Base-by-base conservation (phyloP, 2,888 invertebrate genomes). In the Scrobipalpa costella region DNA sequence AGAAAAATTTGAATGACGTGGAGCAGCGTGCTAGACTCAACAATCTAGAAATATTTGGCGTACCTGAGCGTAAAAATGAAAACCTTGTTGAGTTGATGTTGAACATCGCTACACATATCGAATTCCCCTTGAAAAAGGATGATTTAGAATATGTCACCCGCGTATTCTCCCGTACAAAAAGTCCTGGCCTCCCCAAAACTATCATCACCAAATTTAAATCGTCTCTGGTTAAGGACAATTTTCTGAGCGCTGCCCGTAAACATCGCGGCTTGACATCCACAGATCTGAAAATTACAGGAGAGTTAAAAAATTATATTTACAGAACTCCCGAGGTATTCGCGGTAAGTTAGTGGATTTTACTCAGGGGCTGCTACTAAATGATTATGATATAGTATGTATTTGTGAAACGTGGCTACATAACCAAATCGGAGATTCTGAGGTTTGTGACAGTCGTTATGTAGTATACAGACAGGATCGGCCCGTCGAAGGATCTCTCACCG, bases 41-140 rank as follows among this genome's bases (percentile, higher is more conserved):
- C 17, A 47, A 47, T 15, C 15, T 47, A 17, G 15, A 47, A 60
- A 47, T 66, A 59, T 63, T 69, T 47, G 47, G 47, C 3, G 17
- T 47, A 5, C 47, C 47, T n/a, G 44, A 44, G 11, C 44, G 44
- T 11, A 44, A 44, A 44, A n/a, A 13, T 11, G n/a, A 44, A 11
- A 11, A 44, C n/a, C n/a, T 44, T 3, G n/a, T 44, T 9, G n/a
- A 6, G 11, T 7, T 11, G 11, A 44, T 44, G 44, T 3, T 44
- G 3, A 11, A n/a, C 3, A 44, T n/a, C n/a, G 44, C 44, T 11
- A 44, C 11, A 5, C n/a, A 9, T 11, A 44, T 5, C 44, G 44
- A n/a, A 9, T 3, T 13, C 7, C 44, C 44, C 11, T 2, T 44
- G 7, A 44, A 9, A 44, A n/a, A 11, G n/a, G 44, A n/a, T 5